A percentile compares a stretch with the other conserved stretches of the same genome.
phyloP scores from a whole-genome alignment of 2,888 invertebrate species.

The Hemithea aestivaria region DNA sequence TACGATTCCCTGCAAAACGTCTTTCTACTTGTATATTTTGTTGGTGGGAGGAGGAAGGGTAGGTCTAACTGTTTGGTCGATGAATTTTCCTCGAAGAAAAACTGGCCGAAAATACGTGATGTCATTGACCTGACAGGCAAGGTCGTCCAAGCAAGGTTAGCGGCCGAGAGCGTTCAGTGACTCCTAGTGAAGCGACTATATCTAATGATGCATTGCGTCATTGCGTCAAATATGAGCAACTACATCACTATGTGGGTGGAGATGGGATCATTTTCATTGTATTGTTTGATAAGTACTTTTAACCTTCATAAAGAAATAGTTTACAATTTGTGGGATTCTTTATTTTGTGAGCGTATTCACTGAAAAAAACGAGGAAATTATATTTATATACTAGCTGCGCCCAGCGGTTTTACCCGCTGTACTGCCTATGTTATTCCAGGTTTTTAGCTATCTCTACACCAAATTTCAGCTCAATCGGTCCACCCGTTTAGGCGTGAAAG shows the following conservation, averaged over 20 bases:
- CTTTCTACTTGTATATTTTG: slow-evolving; percentile 3
- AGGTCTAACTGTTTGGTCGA: slow-evolving; percentile 44
- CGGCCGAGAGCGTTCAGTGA: slow-evolving; percentile 46
- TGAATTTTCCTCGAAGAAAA: slow-evolving; percentile 71
- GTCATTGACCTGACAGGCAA: slow-evolving; percentile 55
- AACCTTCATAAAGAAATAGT: no score
- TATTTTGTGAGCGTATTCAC: no score
- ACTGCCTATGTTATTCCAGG: no score
- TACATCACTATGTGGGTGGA: slow-evolving; percentile 13
- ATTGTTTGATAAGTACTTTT: no score
- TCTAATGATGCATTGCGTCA: slow-evolving; percentile 28
- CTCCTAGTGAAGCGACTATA: slow-evolving; percentile 41
- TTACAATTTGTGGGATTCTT: no score
- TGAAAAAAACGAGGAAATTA: no score
- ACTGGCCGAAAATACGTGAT: slow-evolving; percentile 60
- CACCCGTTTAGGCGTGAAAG: no score
- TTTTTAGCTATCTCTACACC: no score
- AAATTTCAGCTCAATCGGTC: no score
- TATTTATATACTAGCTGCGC: no score
- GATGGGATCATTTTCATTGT: slow-evolving; percentile 2
- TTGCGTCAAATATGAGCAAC: slow-evolving; percentile 19
- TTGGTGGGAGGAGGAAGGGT: slow-evolving; percentile 21
- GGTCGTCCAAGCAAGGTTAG: slow-evolving; percentile 62
- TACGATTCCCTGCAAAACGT: slow-evolving; percentile 7
- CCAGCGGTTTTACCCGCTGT: no score